These are phyloP conservation scores for Erpobdella octoculata DNA, from an alignment of 2,888 invertebrate species.

Conservation along the genomic window DNA sequence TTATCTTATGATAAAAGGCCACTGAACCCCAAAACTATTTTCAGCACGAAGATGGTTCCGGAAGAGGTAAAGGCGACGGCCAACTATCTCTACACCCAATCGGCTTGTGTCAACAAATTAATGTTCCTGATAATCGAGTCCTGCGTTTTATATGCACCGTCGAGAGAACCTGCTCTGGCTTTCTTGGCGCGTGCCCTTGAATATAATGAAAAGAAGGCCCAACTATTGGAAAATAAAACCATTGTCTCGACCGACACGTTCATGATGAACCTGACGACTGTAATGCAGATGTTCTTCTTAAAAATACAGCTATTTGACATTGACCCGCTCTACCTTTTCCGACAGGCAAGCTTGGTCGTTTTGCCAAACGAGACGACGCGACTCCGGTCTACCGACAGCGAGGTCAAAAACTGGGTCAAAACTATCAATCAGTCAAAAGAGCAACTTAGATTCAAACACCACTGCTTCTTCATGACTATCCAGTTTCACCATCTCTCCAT, in stretches of 20 bases:
- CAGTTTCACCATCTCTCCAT: slow-evolving; percentile 87
- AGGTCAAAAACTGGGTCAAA: slow-evolving; percentile 67
- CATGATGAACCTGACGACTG: slow-evolving; percentile 83
- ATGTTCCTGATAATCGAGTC: not conserved
- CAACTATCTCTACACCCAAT: not conserved
- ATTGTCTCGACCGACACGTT: slow-evolving; percentile 85
- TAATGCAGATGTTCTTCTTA: slow-evolving; percentile 68
- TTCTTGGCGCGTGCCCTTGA: not conserved
- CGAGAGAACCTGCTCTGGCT: not conserved
- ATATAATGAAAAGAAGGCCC: not conserved
- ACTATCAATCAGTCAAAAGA: not conserved
- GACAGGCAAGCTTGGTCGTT: slow-evolving; percentile 57
- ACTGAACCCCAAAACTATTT: slow-evolving; percentile 12
- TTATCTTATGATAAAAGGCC: too few species aligned
- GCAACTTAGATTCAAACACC: slow-evolving; percentile 74
- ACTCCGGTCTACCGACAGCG: slow-evolving; percentile 72
- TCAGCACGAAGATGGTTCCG: not conserved
- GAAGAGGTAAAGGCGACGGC: not conserved
- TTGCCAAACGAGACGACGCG: slow-evolving; percentile 60
- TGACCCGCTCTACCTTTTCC: slow-evolving; percentile 79
- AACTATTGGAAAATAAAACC: slow-evolving; percentile 60
- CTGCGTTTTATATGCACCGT: not conserved
- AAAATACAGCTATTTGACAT: slow-evolving; percentile 75
- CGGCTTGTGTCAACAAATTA: not conserved
- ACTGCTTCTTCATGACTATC: slow-evolving; percentile 91